These are phyloP conservation scores for Matsumyia berberina DNA, from an alignment of 2,888 invertebrate genomes.

Conservation along the genomic window DNA sequence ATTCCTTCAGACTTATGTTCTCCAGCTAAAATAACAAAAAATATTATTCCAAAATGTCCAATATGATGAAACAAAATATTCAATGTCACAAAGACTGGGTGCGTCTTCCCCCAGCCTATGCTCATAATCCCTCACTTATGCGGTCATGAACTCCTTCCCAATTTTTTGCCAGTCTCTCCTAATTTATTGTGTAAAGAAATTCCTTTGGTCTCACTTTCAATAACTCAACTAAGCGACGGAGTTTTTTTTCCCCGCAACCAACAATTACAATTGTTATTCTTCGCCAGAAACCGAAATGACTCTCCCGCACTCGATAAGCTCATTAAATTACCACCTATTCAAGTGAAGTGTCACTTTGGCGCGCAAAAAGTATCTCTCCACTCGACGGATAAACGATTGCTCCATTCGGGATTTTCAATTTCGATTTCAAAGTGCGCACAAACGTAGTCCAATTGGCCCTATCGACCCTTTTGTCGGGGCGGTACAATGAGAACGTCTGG, in stretches of 20 bases:
- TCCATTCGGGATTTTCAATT: neutral
- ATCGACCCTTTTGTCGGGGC: neutral
- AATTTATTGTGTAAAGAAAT: conserved; percentile 9
- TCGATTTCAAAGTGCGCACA: neutral
- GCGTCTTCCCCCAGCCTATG: conserved; percentile 4
- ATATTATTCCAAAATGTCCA: no score
- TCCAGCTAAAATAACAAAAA: conserved; percentile 3
- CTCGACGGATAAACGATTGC: conserved; percentile 7
- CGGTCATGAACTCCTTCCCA: conserved; percentile 17
- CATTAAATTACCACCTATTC: conserved; percentile 44
- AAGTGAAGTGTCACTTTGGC: conserved; percentile 22
- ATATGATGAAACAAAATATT: neutral
- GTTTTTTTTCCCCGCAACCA: conserved; percentile 18
- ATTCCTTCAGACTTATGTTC: neutral
- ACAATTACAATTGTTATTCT: conserved; percentile 26
- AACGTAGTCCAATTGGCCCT: conserved; percentile 5
- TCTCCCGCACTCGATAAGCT: conserved; percentile 19
- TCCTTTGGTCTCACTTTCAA: conserved; percentile 36
- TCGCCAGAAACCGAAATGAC: conserved; percentile 16
- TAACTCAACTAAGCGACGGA: conserved; percentile 4
- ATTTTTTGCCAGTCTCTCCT: neutral
- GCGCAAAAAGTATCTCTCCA: conserved; percentile 1
- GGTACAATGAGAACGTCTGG: neutral
- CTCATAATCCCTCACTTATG: conserved; percentile 17
- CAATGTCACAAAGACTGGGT: conserved; percentile 14